These are phyloP conservation scores for Mayetiola destructor DNA, from an alignment of 2,888 invertebrate species.

Conservation along the genomic window DNA sequence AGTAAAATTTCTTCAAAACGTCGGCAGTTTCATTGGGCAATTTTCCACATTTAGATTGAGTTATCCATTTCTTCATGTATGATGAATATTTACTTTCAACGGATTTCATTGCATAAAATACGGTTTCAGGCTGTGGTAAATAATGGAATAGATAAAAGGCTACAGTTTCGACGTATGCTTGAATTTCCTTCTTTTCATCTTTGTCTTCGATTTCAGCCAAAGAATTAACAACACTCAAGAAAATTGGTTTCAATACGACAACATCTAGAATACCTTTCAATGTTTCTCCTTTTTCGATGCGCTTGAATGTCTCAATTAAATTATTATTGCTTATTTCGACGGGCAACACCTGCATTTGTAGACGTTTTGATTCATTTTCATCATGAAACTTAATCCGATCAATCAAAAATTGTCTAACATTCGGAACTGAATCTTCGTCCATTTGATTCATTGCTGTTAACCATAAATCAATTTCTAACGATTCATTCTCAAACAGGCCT, in stretches of 20 bases:
- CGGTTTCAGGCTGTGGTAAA: conserved; percentile 24
- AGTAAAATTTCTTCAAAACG: neutral
- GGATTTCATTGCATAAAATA: conserved; percentile 20
- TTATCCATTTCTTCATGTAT: conserved; percentile 25
- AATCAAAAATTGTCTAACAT: neutral
- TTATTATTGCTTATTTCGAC: conserved; percentile 16
- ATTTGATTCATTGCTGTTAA: conserved; percentile 36
- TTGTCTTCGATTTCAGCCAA: conserved; percentile 11
- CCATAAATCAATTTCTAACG: conserved; percentile 52
- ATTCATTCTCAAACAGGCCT: conserved; percentile 45
- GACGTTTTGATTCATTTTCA: conserved; percentile 14
- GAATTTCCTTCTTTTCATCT: conserved; percentile 19
- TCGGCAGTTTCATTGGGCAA: neutral
- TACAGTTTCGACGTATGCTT: conserved; percentile 35
- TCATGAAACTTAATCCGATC: neutral
- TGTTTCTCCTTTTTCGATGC: conserved; percentile 31
- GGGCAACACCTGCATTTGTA: neutral
- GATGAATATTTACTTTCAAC: conserved; percentile 20
- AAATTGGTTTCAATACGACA: conserved; percentile 30
- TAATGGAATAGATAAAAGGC: conserved; percentile 29
- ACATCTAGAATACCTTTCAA: conserved; percentile 30
- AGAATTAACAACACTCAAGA: conserved; percentile 27
- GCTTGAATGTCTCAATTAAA: conserved; percentile 28
- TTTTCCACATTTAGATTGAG: conserved; percentile 17
- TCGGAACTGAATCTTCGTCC: conserved; percentile 17